Conservation (phyloP, 2,888 invertebrate genomes). For the Atrina japonica region DNA sequence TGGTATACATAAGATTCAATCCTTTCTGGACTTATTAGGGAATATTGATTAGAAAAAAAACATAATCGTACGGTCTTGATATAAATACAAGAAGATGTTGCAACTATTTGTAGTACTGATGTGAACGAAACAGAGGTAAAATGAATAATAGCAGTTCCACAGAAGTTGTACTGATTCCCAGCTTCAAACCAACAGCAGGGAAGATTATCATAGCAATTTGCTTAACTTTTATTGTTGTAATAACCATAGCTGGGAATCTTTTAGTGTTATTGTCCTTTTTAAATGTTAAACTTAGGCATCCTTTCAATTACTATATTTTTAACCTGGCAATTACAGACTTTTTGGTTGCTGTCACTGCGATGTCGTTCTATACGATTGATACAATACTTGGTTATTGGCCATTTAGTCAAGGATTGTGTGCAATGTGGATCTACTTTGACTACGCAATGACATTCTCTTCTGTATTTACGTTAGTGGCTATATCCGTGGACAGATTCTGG, state of each 20-base stretch:
- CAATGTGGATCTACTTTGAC: constrained; percentile 79
- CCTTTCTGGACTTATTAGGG: no score
- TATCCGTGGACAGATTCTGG: constrained; percentile 76
- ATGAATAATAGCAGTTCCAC: no score
- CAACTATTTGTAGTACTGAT: no score
- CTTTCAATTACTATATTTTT: constrained; percentile 74
- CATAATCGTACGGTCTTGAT: no score
- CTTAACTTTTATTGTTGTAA: constrained; percentile 61
- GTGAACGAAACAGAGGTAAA: no score
- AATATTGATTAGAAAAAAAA: no score
- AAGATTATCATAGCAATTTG: constrained; percentile 57
- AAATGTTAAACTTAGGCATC: constrained; percentile 74
- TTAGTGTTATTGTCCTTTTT: constrained; percentile 76
- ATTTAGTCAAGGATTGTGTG: constrained; percentile 76
- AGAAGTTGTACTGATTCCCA: no score
- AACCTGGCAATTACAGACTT: constrained; percentile 76
- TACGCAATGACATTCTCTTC: constrained; percentile 80
- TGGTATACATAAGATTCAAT: no score
- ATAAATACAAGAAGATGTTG: no score
- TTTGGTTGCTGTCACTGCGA: constrained; percentile 76
- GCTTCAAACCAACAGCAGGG: constrained; percentile 41
- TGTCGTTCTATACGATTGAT: constrained; percentile 78
- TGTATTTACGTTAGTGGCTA: constrained; percentile 78
- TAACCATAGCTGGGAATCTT: constrained; percentile 76
- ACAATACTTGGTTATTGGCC: constrained; percentile 79